These are phyloP conservation scores for Hybos culiciformis DNA, from an alignment of 2,888 invertebrate species.

Conservation along the genomic window DNA sequence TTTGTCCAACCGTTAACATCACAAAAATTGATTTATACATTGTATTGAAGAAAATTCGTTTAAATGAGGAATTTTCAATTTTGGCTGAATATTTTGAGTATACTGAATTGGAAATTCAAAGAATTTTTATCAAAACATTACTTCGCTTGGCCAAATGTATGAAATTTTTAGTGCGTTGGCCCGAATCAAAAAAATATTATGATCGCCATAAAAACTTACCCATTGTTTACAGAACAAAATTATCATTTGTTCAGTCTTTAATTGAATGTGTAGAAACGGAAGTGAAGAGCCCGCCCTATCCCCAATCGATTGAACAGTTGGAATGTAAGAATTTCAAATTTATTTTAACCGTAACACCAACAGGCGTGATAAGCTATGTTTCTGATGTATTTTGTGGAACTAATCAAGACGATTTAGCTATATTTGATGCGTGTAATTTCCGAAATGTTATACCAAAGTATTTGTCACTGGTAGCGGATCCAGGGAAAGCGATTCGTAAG, in stretches of 20 bases:
- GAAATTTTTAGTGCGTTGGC: slow-evolving; percentile 30
- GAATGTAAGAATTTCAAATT: slow-evolving; percentile 31
- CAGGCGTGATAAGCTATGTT: slow-evolving; percentile 31
- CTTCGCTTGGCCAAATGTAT: slow-evolving; percentile 27
- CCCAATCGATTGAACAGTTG: slow-evolving; percentile 19
- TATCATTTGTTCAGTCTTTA: slow-evolving; percentile 31
- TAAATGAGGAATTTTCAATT: slow-evolving; percentile 29
- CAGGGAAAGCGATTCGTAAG: slow-evolving; percentile 27
- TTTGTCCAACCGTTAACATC: slow-evolving; percentile 26
- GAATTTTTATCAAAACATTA: slow-evolving; percentile 25
- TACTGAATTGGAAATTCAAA: slow-evolving; percentile 25
- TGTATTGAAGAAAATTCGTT: slow-evolving; percentile 29
- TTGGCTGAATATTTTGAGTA: slow-evolving; percentile 31
- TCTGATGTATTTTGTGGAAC: slow-evolving; percentile 31
- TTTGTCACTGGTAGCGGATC: slow-evolving; percentile 30
- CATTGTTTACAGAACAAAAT: slow-evolving; percentile 27
- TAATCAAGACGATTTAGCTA: slow-evolving; percentile 28
- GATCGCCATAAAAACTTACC: slow-evolving; percentile 32
- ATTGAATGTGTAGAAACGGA: slow-evolving; percentile 34
- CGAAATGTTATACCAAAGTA: slow-evolving; percentile 29
- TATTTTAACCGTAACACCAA: slow-evolving; percentile 30
- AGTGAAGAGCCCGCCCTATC: slow-evolving; percentile 21
- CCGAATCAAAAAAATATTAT: slow-evolving; percentile 29
- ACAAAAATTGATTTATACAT: slow-evolving; percentile 28
- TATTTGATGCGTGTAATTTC: slow-evolving; percentile 30